Base-by-base conservation (phyloP, 2,888 invertebrate genomes). In the Drosophila hamatofila region DNA sequence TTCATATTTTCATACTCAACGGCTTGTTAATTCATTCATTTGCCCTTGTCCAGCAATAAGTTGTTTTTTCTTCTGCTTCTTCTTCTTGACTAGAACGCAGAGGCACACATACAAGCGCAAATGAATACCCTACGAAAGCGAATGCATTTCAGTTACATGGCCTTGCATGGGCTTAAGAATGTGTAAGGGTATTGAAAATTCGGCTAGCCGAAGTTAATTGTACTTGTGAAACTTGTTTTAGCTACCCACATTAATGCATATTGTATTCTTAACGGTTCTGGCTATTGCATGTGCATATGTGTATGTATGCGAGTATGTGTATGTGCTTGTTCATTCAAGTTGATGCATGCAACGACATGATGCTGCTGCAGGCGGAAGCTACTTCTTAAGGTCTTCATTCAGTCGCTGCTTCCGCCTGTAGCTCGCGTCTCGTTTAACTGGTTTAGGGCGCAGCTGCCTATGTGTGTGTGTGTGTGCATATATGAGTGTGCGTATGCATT, bases 1-100 rank as follows among this genome's bases (percentile, higher is more conserved):
- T 81, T 88, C 74, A 83, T 85, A 75, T 75, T 75, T 76, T 62
- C 59, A 56, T 65, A 44, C 35, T 52, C 76, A 70, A 70, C 37
- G 39, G 37, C 65, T 56, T 70, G 64, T 73, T 55, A 83, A 80
- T 81, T 73, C 65, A 85, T 83, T 83, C 71, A 48, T 74, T 78
- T 82, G 83, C 84, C 87, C 87, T 84, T 84, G 85, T 79, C 72
- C 58, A 79, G 78, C 52, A 81, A 71, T 59, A 74, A 33, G 30
- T 12, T 42, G 59, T 23, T 14, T 8, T 39, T 63, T 64, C 37
- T 44, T 52, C 37, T n/a, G n/a, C n/a, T 52, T 39, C 14, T 35
- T 39, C 5, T 39, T 39, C 39, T 39, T 51, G 41, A 44, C 44
- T 44, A 33, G 33, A 60, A 60, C 42, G 39, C 30, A 21, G 37